A percentile compares a stretch with the other conserved stretches of the same genome.
Conservation (phyloP, 2,888 invertebrate species). For the Dicyrtomina minuta region DNA sequence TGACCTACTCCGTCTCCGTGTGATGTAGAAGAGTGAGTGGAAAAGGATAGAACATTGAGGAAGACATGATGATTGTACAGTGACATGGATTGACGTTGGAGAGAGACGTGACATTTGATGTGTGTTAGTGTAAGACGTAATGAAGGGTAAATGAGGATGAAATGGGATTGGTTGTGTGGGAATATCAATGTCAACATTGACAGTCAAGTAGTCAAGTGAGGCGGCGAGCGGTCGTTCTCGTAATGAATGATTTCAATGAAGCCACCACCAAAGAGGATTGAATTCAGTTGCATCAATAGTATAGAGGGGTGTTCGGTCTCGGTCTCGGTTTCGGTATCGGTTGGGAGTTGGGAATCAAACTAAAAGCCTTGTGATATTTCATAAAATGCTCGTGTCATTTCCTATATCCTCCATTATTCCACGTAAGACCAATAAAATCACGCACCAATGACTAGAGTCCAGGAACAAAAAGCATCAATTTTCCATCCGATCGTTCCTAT, state of each 20-base stretch:
- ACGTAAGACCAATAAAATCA: conserved; percentile 44
- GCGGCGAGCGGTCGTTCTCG: not conserved
- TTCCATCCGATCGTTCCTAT: conserved; percentile 46
- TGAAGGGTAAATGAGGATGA: conserved; percentile 37
- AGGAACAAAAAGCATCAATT: conserved; percentile 47
- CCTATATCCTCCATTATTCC: conserved; percentile 22
- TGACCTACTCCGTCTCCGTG: too few relatives aligned
- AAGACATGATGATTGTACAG: too few relatives aligned
- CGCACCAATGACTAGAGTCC: conserved; percentile 32
- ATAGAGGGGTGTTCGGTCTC: too few relatives aligned
- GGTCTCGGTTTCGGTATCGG: too few relatives aligned
- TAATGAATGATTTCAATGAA: conserved; percentile 29
- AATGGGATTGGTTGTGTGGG: conserved; percentile 32
- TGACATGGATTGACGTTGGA: too few relatives aligned
- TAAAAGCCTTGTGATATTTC: conserved; percentile 27
- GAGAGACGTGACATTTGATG: conserved; percentile 8
- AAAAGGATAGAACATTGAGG: too few relatives aligned
- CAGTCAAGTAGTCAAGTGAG: conserved; percentile 19
- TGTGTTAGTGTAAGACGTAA: conserved; percentile 13
- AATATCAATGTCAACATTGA: conserved; percentile 24
- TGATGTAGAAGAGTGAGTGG: not conserved
- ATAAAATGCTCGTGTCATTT: conserved; percentile 25
- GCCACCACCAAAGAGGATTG: conserved; percentile 36
- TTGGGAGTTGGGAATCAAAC: conserved; percentile 23
- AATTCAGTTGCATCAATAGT: conserved; percentile 36